Conservation (phyloP, 2,113 vertebrate species). For the Grantiella picta region DNA sequence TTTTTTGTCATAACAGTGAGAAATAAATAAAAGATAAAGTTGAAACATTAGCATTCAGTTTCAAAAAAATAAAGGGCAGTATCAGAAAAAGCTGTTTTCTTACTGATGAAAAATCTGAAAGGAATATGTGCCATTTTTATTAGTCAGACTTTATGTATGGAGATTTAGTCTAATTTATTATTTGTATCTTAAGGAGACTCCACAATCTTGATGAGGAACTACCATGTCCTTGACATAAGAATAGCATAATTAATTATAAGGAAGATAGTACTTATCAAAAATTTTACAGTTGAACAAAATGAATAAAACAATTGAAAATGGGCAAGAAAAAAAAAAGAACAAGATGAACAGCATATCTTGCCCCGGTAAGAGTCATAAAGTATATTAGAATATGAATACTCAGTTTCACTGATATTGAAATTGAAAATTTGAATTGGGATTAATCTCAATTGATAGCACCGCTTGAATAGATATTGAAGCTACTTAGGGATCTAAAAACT, state of each 20-base stretch:
- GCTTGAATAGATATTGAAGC: background rate
- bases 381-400: background rate
- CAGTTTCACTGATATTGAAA: background rate
- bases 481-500: background rate
- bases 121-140: background rate
- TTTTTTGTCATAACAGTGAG: background rate
- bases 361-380: background rate
- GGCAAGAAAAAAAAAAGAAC: background rate
- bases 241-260: background rate
- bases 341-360: background rate
- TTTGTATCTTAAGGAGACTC: background rate
- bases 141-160: background rate
- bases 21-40: background rate
- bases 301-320: background rate
- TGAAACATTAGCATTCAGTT: background rate
- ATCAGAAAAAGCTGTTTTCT: background rate
- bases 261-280: background rate
- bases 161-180: background rate
- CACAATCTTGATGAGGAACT: background rate
- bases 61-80: background rate
- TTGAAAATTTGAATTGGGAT: background rate
- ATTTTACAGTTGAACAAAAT: background rate
- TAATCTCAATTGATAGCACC: background rate
- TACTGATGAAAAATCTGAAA: background rate
- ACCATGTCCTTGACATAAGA: background rate